These are phyloP conservation scores for Edolisoma coerulescens DNA, from an alignment of 2,113 vertebrate species.

Conservation along the genomic window DNA sequence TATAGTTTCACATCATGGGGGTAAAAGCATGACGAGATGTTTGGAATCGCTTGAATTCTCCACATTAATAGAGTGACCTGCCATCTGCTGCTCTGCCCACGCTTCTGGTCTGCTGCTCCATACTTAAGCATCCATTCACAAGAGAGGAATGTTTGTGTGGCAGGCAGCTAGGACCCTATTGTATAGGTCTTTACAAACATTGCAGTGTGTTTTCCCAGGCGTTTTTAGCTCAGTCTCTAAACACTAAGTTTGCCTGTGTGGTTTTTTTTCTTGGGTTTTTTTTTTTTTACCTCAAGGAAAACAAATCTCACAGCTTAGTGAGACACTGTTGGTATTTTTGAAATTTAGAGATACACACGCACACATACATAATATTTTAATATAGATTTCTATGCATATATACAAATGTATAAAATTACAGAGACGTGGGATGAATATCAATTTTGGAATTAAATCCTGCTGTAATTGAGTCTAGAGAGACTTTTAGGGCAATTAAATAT, in stretches of 20 bases:
- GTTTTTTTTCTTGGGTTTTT: not conserved
- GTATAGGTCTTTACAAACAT: not conserved
- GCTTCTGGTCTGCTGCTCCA: not conserved
- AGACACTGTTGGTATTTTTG: not conserved
- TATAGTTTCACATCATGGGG: not conserved
- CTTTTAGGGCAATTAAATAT: not conserved
- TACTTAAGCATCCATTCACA: not conserved
- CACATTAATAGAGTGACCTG: not conserved
- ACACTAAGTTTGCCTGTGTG: not conserved
- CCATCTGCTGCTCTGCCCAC: conserved; percentile 1
- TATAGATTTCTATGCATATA: not conserved
- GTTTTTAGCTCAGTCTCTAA: not conserved
- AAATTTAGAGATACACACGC: not conserved
- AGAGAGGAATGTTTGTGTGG: not conserved
- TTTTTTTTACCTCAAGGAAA: not conserved
- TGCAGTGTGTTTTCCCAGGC: not conserved
- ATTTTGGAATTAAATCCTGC: not conserved
- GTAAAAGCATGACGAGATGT: not conserved
- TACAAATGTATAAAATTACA: not conserved
- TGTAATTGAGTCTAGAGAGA: not conserved
- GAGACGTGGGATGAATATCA: not conserved
- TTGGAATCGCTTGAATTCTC: not conserved
- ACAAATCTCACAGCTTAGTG: not conserved
- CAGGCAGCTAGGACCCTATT: not conserved
- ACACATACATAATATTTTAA: not conserved